Evolutionary conservation across 2,888 invertebrate genomes (phyloP), one percentile per base, ranked within the genome.

Genomic region (Beris morrisii): DNA sequence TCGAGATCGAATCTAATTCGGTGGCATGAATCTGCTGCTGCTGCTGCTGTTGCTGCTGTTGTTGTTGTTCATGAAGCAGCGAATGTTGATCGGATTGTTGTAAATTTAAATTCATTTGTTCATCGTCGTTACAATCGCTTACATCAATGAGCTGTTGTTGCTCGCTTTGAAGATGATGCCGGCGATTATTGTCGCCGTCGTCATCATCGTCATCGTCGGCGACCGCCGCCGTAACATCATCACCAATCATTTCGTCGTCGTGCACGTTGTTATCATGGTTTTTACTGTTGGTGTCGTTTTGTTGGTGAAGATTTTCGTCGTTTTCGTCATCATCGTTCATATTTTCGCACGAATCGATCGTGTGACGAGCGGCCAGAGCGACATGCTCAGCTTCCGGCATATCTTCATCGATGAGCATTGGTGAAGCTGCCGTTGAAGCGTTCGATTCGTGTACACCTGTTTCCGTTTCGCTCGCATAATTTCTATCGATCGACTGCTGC

Each of bases 81-180:
- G 38, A 38, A 15, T 56, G 65, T 31, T 57, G 48, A 15, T 38
- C 38, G 38, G 7, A 38, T 38, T 9, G 38, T 38, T 38, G 38
- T 38, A 38, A 15, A 4, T 52, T 56, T 12, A 43, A 13, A 53
- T 58, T 59, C 9, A 43, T 45, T 28, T 22, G 48, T 46, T 53
- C 54, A 61, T 66, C 61, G 32, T 59, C 46, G 13, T 52, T 63
- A 53, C 58, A 58, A 67, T 38, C 38, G 38, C 38, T 38, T 22
- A 12, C 55, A 5, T 28, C 43, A 32, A 4, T 9, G 9, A 43
- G 56, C 43, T n/a, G 56, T 56, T 43, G 43, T 43, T 11, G 56
- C 4, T 13, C n/a, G 15, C 43, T 5, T 38, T 38, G 38, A 45
- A 31, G 53, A 43, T 15, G 28, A 54, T 45, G 9, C 44, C 45